Percentiles rank a stretch among this genome's conserved stretches.
Conservation (phyloP, 2,888 invertebrate genomes). For the Lagria hirta region DNA sequence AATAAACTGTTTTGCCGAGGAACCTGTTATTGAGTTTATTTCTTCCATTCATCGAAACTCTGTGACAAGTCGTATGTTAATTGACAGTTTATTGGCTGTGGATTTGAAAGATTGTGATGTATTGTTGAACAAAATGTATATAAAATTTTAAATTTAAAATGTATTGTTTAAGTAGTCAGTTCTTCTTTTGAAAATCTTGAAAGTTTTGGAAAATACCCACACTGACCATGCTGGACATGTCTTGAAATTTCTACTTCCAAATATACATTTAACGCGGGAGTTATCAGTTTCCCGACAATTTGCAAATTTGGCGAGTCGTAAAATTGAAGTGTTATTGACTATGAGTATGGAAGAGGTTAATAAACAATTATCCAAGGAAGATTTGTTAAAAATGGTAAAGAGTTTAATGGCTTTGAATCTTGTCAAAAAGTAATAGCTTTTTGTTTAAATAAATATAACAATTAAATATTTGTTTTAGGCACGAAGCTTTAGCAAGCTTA, state of each 20-base stretch:
- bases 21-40: constrained; percentile 65
- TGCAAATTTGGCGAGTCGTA: constrained; percentile 70
- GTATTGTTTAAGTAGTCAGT: constrained; percentile 57
- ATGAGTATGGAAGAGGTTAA: constrained; percentile 62
- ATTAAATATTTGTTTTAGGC: constrained; percentile 51
- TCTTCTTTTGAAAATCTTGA: constrained; percentile 67
- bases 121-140: background rate
- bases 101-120: constrained; percentile 42
- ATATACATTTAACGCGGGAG: constrained; percentile 60
- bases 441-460: constrained; percentile 3
- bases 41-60: constrained; percentile 63
- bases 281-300: constrained; percentile 68
- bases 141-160: constrained; percentile 1
- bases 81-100: constrained; percentile 68
- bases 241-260: constrained; percentile 61
- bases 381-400: constrained; percentile 67
- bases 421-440: constrained; percentile 58
- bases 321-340: constrained; percentile 69
- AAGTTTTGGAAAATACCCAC: constrained; percentile 69
- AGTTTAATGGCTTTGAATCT: constrained; percentile 61
- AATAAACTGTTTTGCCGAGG: constrained; percentile 64
- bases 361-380: constrained; percentile 68
- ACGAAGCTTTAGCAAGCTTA: constrained; percentile 61
- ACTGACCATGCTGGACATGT: constrained; percentile 72
- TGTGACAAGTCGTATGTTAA: constrained; percentile 68